Conservation (phyloP, 2,797 vertebrate species). For the Lagothrix lagotricha region DNA sequence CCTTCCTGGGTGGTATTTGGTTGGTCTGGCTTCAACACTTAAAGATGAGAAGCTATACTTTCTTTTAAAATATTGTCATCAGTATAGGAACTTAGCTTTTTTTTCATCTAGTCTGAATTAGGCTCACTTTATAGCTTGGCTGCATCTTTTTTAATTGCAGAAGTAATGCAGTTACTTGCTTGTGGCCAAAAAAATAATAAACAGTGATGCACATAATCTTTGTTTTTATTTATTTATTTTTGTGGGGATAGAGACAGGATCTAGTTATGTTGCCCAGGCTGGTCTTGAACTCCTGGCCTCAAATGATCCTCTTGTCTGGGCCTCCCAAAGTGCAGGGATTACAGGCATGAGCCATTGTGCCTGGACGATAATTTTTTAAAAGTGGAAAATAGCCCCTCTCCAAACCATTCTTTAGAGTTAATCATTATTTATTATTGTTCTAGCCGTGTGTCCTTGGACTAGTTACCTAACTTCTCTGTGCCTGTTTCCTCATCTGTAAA, state of each 20-base stretch:
- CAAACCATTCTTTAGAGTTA: constrained; percentile 1
- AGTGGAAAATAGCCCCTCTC: not conserved
- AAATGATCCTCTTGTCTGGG: not conserved
- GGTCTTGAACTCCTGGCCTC: not conserved
- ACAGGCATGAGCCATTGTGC: not conserved
- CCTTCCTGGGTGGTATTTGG: not conserved
- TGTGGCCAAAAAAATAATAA: constrained; percentile 13
- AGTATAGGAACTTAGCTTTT: not conserved
- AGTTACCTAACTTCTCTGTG: not conserved
- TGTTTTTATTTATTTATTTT: not conserved
- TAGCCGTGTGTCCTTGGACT: not conserved
- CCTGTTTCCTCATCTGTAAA: constrained; percentile 42
- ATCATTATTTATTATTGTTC: not conserved
- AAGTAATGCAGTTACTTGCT: constrained; percentile 26
- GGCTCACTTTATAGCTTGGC: not conserved
- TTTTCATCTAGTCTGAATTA: constrained; percentile 43
- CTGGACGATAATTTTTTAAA: not conserved
- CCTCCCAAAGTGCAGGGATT: not conserved
- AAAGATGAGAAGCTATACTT: constrained; percentile 1
- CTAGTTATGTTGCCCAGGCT: not conserved
- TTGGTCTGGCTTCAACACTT: not conserved
- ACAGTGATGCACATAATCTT: not conserved
- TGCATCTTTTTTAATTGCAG: not conserved
- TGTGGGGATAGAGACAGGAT: not conserved
- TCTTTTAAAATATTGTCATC: not conserved